These are phyloP conservation scores for Tachuris rubrigastra DNA, from an alignment of 2,113 vertebrate genomes.

Conservation along the genomic window DNA sequence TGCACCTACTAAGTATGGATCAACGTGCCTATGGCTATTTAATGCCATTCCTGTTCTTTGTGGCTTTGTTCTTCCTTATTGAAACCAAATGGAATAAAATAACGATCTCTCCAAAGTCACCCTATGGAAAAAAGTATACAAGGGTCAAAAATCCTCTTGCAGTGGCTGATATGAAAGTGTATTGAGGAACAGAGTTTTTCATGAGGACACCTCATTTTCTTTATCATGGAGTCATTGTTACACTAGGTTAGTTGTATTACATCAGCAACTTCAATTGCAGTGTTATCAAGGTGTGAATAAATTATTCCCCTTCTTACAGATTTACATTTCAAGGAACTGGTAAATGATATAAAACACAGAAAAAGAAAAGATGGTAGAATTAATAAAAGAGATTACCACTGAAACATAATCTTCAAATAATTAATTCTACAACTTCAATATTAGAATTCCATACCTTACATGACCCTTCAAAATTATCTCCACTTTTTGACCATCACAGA, in stretches of 20 bases:
- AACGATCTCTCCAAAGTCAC: slow-evolving; percentile 2
- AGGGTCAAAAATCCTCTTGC: background rate
- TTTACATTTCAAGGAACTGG: background rate
- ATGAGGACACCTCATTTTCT: background rate
- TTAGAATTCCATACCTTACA: background rate
- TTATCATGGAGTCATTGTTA: background rate
- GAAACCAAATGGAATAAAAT: slow-evolving; percentile 11
- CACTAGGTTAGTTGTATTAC: background rate
- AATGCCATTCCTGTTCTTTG: background rate
- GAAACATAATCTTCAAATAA: background rate
- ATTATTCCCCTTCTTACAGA: background rate
- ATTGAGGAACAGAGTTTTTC: background rate
- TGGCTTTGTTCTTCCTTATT: background rate
- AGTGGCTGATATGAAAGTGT: background rate
- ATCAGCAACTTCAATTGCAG: background rate
- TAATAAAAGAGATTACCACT: background rate
- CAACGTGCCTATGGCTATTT: background rate
- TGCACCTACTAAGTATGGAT: background rate
- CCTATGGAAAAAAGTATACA: background rate
- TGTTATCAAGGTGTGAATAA: background rate
- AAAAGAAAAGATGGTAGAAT: background rate
- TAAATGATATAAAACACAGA: background rate
- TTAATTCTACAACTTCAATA: slow-evolving; percentile 7
- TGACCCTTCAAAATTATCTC: background rate
- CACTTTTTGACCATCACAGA: slow-evolving; percentile 2